Conservation (phyloP, 2,113 vertebrate species). For the Phasianus colchicus region DNA sequence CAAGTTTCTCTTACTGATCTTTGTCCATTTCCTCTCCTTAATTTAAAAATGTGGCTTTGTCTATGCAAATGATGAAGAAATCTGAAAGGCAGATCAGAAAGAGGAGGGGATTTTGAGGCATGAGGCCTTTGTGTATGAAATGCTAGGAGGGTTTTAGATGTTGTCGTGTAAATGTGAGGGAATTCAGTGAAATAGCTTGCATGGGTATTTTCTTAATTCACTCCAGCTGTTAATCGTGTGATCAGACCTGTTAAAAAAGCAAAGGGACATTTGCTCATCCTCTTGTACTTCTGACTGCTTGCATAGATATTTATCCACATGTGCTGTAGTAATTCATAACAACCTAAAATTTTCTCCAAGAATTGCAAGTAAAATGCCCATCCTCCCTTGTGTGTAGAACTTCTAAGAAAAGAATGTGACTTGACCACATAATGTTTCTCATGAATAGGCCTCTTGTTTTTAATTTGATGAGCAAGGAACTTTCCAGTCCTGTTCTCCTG, state of each 20-base stretch:
- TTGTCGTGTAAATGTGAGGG: constrained; percentile 27
- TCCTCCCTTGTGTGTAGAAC: background rate
- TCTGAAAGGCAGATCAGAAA: background rate
- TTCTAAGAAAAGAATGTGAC: constrained; percentile 65
- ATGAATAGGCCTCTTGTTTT: constrained; percentile 81
- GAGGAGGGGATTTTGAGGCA: background rate
- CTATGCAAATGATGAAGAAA: background rate
- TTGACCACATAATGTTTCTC: constrained; percentile 70
- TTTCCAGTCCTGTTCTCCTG: constrained; percentile 74
- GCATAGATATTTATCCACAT: background rate
- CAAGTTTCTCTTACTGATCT: background rate
- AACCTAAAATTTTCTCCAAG: background rate
- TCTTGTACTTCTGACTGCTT: background rate
- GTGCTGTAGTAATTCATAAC: background rate
- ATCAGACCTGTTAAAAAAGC: background rate
- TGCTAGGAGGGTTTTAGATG: constrained; percentile 10
- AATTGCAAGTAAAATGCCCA: background rate
- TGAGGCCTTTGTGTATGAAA: constrained; percentile 34
- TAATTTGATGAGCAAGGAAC: constrained; percentile 78
- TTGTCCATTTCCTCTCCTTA: background rate
- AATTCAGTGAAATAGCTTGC: background rate
- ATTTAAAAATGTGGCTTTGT: constrained; percentile 5
- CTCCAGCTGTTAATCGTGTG: constrained; percentile 53
- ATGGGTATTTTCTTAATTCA: constrained; percentile 54
- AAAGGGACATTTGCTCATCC: constrained; percentile 8